Base-by-base conservation (phyloP, 2,888 invertebrate genomes). In the Celastrina argiolus region DNA sequence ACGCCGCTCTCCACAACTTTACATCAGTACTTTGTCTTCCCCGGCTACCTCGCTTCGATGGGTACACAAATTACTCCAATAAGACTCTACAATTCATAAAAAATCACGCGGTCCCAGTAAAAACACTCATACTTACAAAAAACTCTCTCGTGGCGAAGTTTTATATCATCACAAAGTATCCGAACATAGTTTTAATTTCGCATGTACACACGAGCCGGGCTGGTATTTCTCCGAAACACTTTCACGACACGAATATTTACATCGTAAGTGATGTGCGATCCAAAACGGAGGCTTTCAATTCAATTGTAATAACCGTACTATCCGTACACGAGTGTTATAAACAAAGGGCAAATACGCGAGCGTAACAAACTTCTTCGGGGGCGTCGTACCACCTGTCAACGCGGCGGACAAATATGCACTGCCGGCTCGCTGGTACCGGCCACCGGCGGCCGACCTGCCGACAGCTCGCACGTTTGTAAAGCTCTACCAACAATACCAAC, bases 181-280 rank as follows among this genome's bases (percentile, higher is more conserved):
- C 77, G 74, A 80, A 79, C 81, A 83, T 84, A 79, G 79, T 83
- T 82, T 78, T 78, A 79, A 84, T 85, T 84, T 85, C 81, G 84
- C 88, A 88, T 77, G 82, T 87, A 83, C 80, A 84, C 85, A 86
- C 83, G 77, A 82, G 78, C 81, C 78, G 74, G 80, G 81, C 82
- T 82, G 82, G 84, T 87, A 84, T 83, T 82, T 79, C 79, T 79
- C 75, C 69, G 68, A 71, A 78, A 79, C 88, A 90, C 90, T 75
- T 87, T 83, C 88, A 88, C 88, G 78, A 80, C 87, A 89, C 88
- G 83, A 71, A 75, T 80, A 81, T n/a, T 84, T 80, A 84, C 85
- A 85, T 84, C 77, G 77, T 70, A 63, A 71, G 75, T 78, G 71
- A 76, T 31, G 14, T n/a, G 18, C 8, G 14, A 31, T 39, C 31